Conservation (phyloP, 1,140 invertebrate species). For the Lanistes nyassanus region DNA sequence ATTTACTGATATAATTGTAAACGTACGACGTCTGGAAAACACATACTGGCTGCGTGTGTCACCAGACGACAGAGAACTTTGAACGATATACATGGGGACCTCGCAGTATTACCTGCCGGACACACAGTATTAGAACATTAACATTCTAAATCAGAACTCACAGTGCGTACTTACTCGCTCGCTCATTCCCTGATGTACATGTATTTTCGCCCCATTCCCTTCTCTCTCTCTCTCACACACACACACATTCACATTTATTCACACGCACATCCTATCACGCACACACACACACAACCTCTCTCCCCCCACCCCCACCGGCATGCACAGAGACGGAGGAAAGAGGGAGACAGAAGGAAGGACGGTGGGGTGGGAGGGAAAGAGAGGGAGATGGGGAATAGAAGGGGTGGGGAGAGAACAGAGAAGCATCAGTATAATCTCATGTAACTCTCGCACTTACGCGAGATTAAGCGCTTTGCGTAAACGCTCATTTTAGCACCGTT, state of each 20-base stretch:
- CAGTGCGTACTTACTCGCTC: neutral
- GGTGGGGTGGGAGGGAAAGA: neutral
- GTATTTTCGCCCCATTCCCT: neutral
- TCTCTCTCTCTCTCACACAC: neutral
- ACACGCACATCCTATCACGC: neutral
- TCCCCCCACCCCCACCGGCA: neutral
- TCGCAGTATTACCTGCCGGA: neutral
- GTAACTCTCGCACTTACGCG: neutral
- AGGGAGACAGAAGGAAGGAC: neutral
- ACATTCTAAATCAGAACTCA: neutral
- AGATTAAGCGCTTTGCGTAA: neutral
- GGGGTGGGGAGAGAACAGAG: neutral
- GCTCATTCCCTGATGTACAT: neutral
- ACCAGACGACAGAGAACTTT: neutral
- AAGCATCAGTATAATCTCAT: neutral
- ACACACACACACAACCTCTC: conserved; percentile 11
- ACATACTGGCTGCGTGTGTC: neutral
- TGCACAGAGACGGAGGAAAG: neutral
- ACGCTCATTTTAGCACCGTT: neutral
- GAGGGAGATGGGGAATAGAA: neutral
- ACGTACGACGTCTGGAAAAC: neutral
- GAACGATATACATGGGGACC: neutral
- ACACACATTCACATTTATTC: conserved; percentile 9
- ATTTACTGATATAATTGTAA: neutral
- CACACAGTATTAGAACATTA: neutral